Base-by-base conservation (phyloP, 2,797 vertebrate species). In the Smutsia temminckii region DNA sequence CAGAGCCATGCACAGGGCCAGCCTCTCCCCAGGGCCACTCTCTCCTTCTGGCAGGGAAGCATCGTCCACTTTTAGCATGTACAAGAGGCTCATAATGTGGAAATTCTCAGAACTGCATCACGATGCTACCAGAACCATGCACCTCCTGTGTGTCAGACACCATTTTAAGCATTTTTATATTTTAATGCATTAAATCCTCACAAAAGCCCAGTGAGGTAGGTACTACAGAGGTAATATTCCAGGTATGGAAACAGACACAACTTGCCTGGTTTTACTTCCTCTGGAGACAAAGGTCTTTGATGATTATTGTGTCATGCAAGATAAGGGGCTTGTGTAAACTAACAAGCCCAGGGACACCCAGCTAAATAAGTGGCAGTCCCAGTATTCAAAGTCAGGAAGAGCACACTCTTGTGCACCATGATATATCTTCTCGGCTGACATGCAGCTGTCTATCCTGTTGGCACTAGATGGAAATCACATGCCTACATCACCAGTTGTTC, bases 221-320 rank as follows among this genome's bases (percentile, higher is more conserved):
- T 40, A 61, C 16, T 57, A 64, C 21, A 72, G 49, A 87, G 23
- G 11, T 40, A 46, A 68, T 18, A 42, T 66, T 85, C 75, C 20
- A 29, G 61, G 78, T n/a, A 91, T n/a, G 25, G 29, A 49, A 20
- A 66, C 55, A 11, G 42, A 49, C 27, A 2, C 1, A 72, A 46
- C 57, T 59, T 86, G 55, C 13, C n/a, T 93, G 34, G 53, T 85
- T 85, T 84, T 77, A 68, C 68, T 91, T 92, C 57, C 46, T 94
- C 69, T 13, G 72, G 71, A 97, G 68, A 93, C 32, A 63, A 85
- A 88, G 14, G 37, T 59, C 53, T 94, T n/a, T 34, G 57, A 42
- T 49, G 61, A 72, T 64, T 53, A 29, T 10, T 53, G 75, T 42
- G 18, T 23, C 27, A 25, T 25, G 53, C 86, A 84, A 64, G 84